Conservation (phyloP, 2,113 vertebrate genomes). For the Anarhynchus alexandrinus region DNA sequence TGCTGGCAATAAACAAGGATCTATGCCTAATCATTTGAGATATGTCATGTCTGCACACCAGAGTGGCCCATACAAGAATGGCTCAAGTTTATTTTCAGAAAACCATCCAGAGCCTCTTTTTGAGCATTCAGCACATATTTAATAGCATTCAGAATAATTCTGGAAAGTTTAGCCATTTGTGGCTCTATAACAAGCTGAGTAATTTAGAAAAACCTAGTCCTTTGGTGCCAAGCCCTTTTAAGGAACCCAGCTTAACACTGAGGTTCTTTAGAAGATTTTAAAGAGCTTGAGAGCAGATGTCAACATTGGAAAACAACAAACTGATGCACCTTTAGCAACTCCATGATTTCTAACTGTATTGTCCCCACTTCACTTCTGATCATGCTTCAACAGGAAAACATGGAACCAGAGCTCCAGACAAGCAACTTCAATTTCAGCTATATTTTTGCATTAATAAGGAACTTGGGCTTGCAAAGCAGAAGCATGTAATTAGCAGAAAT, state of each 20-base stretch:
- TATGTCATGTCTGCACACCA: background rate
- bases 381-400: background rate
- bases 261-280: background rate
- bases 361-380: background rate
- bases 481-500: background rate
- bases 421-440: background rate
- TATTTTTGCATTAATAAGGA: background rate
- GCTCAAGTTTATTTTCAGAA: background rate
- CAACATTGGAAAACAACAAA: background rate
- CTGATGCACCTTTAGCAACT: background rate
- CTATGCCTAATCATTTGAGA: background rate
- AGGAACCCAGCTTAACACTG: background rate
- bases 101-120: background rate
- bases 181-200: background rate
- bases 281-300: background rate
- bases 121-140: background rate
- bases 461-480: background rate
- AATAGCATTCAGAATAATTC: background rate
- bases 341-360: background rate
- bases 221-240: background rate
- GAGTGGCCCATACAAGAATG: background rate
- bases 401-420: background rate
- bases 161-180: background rate
- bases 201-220: background rate
- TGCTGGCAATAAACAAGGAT: background rate